phyloP scores from a whole-genome alignment of 1,140 invertebrate genomes.

The Drosophila azteca region DNA sequence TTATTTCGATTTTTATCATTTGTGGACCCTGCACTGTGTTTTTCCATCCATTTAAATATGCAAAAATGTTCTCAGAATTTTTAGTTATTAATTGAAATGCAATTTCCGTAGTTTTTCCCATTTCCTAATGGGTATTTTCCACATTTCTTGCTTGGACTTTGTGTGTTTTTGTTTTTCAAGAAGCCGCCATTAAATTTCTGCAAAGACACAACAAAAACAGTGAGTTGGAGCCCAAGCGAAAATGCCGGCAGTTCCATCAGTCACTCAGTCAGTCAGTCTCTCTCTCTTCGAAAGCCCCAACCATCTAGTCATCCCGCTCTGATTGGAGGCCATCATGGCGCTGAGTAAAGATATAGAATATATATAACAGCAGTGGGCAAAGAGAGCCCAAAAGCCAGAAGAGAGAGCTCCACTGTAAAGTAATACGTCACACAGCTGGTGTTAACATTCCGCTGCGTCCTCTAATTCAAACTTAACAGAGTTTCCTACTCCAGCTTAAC shows the following conservation, averaged over 20 bases:
- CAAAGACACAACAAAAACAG: constrained; percentile 56
- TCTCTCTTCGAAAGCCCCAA: too few species aligned
- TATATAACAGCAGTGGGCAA: constrained; percentile 35
- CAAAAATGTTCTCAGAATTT: too few species aligned
- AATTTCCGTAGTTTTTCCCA: background rate
- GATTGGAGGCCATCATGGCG: constrained; percentile 11
- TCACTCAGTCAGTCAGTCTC: too few species aligned
- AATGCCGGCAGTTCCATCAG: constrained; percentile 47
- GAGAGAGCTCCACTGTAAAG: constrained; percentile 7
- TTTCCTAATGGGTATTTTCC: background rate
- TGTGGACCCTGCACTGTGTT: too few species aligned
- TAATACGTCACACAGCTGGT: constrained; percentile 70
- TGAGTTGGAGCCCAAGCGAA: constrained; percentile 36
- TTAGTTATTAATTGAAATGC: too few species aligned
- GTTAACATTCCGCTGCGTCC: background rate
- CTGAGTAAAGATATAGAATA: constrained; percentile 39
- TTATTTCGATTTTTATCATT: too few species aligned
- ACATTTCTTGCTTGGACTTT: too few species aligned
- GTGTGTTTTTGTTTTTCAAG: constrained; percentile 28
- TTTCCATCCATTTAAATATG: too few species aligned
- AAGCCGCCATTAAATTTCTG: constrained; percentile 68
- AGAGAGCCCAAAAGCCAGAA: constrained; percentile 20
- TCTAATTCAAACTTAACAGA: too few species aligned
- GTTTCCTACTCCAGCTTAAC: too few species aligned
- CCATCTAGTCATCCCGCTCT: constrained; percentile 53